Evolutionary conservation across 2,888 invertebrate species (phyloP).

Genomic region (Uropetala carovei): DNA sequence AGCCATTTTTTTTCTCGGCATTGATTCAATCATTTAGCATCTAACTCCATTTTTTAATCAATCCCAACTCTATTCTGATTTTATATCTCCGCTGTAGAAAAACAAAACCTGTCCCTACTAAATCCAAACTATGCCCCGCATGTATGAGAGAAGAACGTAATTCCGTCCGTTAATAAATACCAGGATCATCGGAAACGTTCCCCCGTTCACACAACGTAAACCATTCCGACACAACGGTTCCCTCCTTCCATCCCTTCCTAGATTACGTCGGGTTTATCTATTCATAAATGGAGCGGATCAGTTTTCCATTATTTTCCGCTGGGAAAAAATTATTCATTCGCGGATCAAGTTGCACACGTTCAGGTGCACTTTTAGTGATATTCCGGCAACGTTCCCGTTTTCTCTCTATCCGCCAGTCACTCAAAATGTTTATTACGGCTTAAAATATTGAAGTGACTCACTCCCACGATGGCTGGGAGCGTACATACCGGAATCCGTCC

Average conservation of each 20-base stretch:
- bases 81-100: too few species aligned
- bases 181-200: neutral
- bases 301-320: neutral
- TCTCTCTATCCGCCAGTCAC: neutral
- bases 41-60: neutral
- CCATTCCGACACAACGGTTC: neutral
- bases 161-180: neutral
- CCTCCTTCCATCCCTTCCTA: neutral
- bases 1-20: neutral
- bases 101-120: too few species aligned
- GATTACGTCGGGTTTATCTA: neutral
- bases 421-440: constrained; percentile 7
- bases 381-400: neutral
- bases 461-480: neutral
- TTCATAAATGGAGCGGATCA: neutral
- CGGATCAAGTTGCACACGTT: neutral
- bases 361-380: neutral
- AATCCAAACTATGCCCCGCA: too few species aligned
- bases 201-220: neutral
- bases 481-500: neutral
- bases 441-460: constrained; percentile 40
- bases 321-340: neutral
- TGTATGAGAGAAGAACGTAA: neutral
- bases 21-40: neutral
- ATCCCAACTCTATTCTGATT: too few species aligned